These are phyloP conservation scores for Erebia ligea DNA, from an alignment of 2,888 invertebrate species.

Conservation along the genomic window DNA sequence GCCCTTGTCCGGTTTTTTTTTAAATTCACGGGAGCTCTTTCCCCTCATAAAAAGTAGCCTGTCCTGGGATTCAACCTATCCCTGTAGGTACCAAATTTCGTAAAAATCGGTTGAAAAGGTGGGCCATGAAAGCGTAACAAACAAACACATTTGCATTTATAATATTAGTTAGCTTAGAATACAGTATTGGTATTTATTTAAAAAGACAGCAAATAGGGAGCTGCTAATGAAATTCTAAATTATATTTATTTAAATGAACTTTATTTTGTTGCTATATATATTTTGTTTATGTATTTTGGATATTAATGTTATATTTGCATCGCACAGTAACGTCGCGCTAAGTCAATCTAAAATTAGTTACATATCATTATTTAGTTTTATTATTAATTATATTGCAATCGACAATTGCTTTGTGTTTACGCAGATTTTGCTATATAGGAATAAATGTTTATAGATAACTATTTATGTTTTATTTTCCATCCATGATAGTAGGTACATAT, in stretches of 20 bases:
- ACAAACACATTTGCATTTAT: too few species aligned
- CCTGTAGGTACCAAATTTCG: too few species aligned
- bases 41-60: too few species aligned
- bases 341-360: conserved; percentile 76
- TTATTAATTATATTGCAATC: conserved; percentile 73
- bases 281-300: conserved; percentile 56
- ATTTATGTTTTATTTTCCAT: conserved; percentile 28
- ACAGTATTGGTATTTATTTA: background rate
- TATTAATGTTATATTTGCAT: conserved; percentile 50
- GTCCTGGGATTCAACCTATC: too few species aligned
- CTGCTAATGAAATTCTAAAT: conserved; percentile 66
- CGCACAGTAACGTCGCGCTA: conserved; percentile 66
- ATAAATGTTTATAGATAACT: conserved; percentile 73
- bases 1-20: too few species aligned
- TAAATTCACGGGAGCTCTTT: too few species aligned
- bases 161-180: too few species aligned
- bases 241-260: conserved; percentile 65
- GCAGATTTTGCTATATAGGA: conserved; percentile 72
- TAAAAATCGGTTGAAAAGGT: too few species aligned
- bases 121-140: too few species aligned
- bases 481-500: background rate
- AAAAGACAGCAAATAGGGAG: conserved; percentile 49
- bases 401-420: conserved; percentile 78
- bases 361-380: conserved; percentile 78
- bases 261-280: conserved; percentile 69